These are phyloP conservation scores for Ptychochromis oligacanthus DNA, from an alignment of 2,113 vertebrate species.

Conservation along the genomic window DNA sequence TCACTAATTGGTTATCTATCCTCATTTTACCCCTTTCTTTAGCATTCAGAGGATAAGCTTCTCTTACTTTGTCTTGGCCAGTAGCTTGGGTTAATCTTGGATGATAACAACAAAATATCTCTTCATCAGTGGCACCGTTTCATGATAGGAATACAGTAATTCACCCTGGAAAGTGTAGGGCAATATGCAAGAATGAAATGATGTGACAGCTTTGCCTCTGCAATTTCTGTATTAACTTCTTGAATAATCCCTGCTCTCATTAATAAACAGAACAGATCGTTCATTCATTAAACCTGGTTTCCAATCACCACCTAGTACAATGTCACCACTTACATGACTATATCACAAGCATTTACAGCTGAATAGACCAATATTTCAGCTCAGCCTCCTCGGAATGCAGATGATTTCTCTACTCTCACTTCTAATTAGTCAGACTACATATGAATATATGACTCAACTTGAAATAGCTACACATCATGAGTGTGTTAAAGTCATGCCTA, in stretches of 20 bases:
- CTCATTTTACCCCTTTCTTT: conserved; percentile 60
- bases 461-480: conserved; percentile 32
- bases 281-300: conserved; percentile 57
- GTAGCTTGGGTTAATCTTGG: conserved; percentile 45
- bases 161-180: conserved; percentile 21
- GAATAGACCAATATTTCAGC: conserved; percentile 40
- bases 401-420: conserved; percentile 16
- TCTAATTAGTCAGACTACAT: conserved; percentile 55
- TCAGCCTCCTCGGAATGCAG: conserved; percentile 16
- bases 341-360: conserved; percentile 41
- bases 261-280: conserved; percentile 38
- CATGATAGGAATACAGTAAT: conserved; percentile 37
- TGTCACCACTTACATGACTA: conserved; percentile 38
- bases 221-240: conserved; percentile 41
- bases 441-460: conserved; percentile 42
- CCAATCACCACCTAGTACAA: conserved; percentile 44
- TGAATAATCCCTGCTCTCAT: conserved; percentile 34
- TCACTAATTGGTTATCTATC: conserved; percentile 71
- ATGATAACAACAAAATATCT: conserved; percentile 56
- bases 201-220: conserved; percentile 24
- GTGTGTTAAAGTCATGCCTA: conserved; percentile 32
- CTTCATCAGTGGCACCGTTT: conserved; percentile 53
- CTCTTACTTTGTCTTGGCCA: conserved; percentile 48
- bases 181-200: conserved; percentile 36
- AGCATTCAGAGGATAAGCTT: conserved; percentile 46